Evolutionary conservation across 2,113 vertebrate species (phyloP), one percentile per base, ranked within the genome.

Genomic region (Sciurus niger): DNA sequence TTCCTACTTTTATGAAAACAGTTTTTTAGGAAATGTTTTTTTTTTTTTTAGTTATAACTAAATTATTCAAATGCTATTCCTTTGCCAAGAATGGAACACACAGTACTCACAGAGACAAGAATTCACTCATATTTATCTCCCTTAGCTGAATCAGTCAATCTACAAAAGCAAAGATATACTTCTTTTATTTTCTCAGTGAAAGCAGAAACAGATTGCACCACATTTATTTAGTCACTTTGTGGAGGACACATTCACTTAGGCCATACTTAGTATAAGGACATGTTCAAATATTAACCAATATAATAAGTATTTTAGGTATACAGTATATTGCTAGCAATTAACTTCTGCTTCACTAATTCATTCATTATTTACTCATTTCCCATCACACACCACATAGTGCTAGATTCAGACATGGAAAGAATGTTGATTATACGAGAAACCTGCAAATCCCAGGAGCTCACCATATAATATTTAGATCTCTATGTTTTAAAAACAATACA

Each of bases 291-390:
- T 17, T 60, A 1, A n/a, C 43, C 17, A 43, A 30, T 12, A 65
- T 7, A 51, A 13, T 40, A 18, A 65, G 4, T 30, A 77, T 43
- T 79, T 51, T 65, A 40, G 9, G 34, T 48, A 6, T 16, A 24
- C 0, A 13, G 6, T 6, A 58, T 24, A 30, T 22, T 20, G 1
- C 37, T 0, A 55, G 4, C 10, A 55, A 73, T 18, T 55, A 4
- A 20, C 55, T 55, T 55, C 55, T 6, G 20, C 6, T 20, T 55
- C 55, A 73, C 4, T 51, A 63, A 51, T 34, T 78, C 20, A 55
- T 55, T 51, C 4, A 14, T 70, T 90, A 46, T 51, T 77, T 68
- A 12, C 4, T 4, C 25, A 32, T n/a, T 82, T 20, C 0, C 2
- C 14, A 89, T 34, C 12, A 65, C 16, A 40, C 2, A 14, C 0